Percentiles rank a stretch among this genome's conserved stretches.
Conservation (phyloP, 2,113 vertebrate species). For the Anolis sagrei region DNA sequence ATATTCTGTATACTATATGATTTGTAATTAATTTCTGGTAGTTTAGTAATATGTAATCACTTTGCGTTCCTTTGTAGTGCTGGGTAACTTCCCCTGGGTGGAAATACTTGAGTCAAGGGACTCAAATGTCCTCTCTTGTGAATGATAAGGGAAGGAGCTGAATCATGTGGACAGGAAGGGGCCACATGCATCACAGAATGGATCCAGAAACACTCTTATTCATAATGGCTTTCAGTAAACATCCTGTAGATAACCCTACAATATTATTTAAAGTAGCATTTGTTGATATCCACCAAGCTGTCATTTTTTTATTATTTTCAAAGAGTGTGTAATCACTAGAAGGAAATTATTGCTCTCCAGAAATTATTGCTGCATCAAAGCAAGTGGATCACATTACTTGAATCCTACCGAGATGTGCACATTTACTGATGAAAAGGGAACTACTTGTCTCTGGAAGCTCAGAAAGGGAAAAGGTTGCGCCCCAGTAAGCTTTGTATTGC, state of each 20-base stretch:
- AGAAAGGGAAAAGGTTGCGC: not conserved
- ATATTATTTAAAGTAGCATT: not conserved
- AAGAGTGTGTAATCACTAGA: rapidly evolving
- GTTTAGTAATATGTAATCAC: not conserved
- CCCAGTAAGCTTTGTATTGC: not conserved
- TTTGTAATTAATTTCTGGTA: not conserved
- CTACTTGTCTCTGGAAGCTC: no score
- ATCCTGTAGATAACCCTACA: not conserved
- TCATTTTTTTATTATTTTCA: not conserved
- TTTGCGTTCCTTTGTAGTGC: no score
- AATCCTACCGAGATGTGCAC: not conserved
- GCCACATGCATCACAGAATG: not conserved
- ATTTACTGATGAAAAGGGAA: not conserved
- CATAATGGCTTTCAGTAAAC: not conserved
- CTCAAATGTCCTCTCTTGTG: not conserved
- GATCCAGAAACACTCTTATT: no score
- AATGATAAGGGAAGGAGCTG: not conserved
- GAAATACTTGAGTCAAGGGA: not conserved
- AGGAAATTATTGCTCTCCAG: no score
- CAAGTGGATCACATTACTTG: not conserved
- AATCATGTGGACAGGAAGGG: no score
- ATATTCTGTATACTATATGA: no score
- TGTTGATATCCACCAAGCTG: not conserved
- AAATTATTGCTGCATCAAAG: no score
- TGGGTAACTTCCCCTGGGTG: not conserved